Conservation (phyloP, 2,888 invertebrate genomes). For the Pandemis cinnamomeana region DNA sequence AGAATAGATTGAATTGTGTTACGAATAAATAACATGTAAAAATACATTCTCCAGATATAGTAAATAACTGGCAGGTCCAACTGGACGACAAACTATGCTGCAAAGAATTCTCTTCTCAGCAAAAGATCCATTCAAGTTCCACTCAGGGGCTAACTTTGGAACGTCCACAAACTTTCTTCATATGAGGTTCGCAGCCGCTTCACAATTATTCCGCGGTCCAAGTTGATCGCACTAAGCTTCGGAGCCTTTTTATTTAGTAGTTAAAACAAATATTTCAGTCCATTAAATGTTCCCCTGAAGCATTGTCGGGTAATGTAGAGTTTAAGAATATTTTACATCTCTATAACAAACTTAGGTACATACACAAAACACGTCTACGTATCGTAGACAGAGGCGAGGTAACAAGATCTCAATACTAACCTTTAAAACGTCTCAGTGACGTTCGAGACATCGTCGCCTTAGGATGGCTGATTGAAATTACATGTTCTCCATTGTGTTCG, state of each 20-base stretch:
- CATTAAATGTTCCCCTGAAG: too few species aligned
- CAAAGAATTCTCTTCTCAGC: slow-evolving; percentile 37
- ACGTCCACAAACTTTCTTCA: slow-evolving; percentile 41
- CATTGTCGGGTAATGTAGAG: too few species aligned
- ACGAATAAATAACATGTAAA: neutral
- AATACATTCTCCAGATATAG: neutral
- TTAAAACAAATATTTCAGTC: neutral
- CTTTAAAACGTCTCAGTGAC: too few species aligned
- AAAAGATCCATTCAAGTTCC: slow-evolving; percentile 39
- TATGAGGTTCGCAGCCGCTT: slow-evolving; percentile 40
- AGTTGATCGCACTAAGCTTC: slow-evolving; percentile 9
- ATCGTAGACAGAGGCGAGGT: too few species aligned
- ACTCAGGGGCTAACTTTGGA: slow-evolving; percentile 39
- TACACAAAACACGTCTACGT: too few species aligned
- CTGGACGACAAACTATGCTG: slow-evolving; percentile 28
- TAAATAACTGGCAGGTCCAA: slow-evolving; percentile 12
- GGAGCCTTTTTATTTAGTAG: neutral
- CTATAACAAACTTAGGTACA: too few species aligned
- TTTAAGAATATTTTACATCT: too few species aligned
- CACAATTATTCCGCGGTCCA: slow-evolving; percentile 38
- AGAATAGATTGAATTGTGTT: neutral
- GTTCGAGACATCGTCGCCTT: too few species aligned
- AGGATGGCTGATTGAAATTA: too few species aligned
- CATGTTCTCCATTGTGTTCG: too few species aligned
- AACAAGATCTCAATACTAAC: too few species aligned